Evolutionary conservation across 2,113 vertebrate species (phyloP), one percentile per base, ranked within the genome.

Genomic region (Lepus europaeus): DNA sequence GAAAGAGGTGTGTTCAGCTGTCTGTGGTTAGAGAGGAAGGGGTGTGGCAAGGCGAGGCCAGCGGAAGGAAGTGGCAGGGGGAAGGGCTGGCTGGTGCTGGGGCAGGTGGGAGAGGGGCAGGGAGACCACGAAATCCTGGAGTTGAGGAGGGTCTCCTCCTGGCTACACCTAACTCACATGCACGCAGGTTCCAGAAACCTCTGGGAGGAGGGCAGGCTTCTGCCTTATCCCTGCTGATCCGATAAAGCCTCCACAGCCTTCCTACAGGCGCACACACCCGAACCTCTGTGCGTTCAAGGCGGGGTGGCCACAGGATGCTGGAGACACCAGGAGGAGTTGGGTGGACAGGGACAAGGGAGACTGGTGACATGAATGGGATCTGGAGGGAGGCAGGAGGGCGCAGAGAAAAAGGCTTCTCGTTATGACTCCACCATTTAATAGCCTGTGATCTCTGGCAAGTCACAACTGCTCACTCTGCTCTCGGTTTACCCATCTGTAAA

Each of bases 1-100:
- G 4, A 45, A 61, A 45, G 89, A n/a, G 23, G 10, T 17, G 1
- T 36, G n/a, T 72, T 27, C 74, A 51, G 74, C 84, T 82, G 74
- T 90, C 63, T 72, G 72, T 70, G 86, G 63, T 73, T 83, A 39
- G 69, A 87, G 33, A 93, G 92, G 79, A 89, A 87, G 76, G 49
- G 79, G 80, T 8, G 56, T 22, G 77, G 66, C n/a, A n/a, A 73
- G 89, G 39, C 5, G 4, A 61, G 36, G 20, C 17, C 25, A 85
- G 78, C 56, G 87, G 82, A 19, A 87, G 53, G 95, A 78, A 82
- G 72, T 53, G 86, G 74, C 36, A 12, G 3, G 19, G 1, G 56
- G 45, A 33, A 81, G 59, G 64, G 29, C 64, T 53, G 36, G 36
- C 74, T n/a, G 63, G 25, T 0, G 0, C 61, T 1, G 0, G 29